These are phyloP conservation scores for Odontomachus brunneus DNA, from an alignment of 1,140 invertebrate genomes.

Conservation along the genomic window DNA sequence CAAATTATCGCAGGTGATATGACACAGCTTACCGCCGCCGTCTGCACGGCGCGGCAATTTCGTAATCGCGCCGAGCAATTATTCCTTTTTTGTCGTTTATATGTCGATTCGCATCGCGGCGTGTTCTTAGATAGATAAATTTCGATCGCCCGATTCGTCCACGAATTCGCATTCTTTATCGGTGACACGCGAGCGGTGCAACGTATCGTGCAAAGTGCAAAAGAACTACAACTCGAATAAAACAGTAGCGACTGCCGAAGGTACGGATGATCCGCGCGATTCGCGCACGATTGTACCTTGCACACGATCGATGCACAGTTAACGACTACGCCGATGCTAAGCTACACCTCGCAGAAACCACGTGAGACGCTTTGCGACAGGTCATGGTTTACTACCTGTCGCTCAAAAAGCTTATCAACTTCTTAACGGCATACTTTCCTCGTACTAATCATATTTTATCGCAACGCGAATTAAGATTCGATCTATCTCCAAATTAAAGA, in stretches of 20 bases:
- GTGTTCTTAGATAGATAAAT: slow-evolving; percentile 19
- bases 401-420: slow-evolving; percentile 15
- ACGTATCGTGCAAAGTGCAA: background rate
- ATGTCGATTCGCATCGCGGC: background rate
- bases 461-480: background rate
- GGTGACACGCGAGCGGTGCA: background rate
- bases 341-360: slow-evolving; percentile 12
- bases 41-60: slow-evolving; percentile 65
- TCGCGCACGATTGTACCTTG: background rate
- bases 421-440: slow-evolving; percentile 43
- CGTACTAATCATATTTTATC: slow-evolving; percentile 36
- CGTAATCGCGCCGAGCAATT: slow-evolving; percentile 62
- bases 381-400: slow-evolving; percentile 74
- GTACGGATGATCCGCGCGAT: background rate
- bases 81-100: slow-evolving; percentile 41
- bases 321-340: background rate
- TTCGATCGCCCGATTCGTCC: slow-evolving; percentile 17
- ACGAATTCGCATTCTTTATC: slow-evolving; percentile 5
- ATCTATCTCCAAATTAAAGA: slow-evolving; percentile 37
- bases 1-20: slow-evolving; percentile 77
- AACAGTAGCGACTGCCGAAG: background rate
- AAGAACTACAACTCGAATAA: background rate
- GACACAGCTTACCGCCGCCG: slow-evolving; percentile 50
- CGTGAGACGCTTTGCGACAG: slow-evolving; percentile 77
- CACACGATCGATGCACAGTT: background rate